A percentile compares a stretch with the other conserved stretches of the same genome.
These are phyloP conservation scores for Myathropa florea DNA, from an alignment of 2,888 invertebrate species.

Conservation along the genomic window DNA sequence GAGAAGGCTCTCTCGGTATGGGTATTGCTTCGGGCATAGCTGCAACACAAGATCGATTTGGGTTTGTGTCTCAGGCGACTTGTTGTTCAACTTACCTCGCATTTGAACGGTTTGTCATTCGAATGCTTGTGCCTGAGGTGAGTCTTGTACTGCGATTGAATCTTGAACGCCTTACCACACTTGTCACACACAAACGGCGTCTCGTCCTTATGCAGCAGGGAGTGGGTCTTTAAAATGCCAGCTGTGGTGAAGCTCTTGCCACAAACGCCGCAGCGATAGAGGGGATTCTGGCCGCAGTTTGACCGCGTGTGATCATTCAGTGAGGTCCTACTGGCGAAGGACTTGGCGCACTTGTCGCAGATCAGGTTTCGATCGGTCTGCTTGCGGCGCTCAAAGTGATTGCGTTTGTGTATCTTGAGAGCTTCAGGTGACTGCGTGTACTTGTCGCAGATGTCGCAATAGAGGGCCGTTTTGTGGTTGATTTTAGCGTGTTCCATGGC, in stretches of 20 bases:
- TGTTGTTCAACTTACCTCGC: constrained; percentile 77
- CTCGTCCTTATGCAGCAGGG: constrained; percentile 80
- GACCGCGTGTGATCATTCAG: constrained; percentile 80
- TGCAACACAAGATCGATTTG: constrained; percentile 60
- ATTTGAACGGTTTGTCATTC: constrained; percentile 82
- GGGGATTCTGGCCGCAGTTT: constrained; percentile 80
- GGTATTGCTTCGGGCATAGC: constrained; percentile 80
- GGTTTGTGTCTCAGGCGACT: not conserved
- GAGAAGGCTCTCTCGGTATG: constrained; percentile 81
- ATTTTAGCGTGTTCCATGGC: constrained; percentile 79
- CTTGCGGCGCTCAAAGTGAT: constrained; percentile 72
- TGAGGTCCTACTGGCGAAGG: constrained; percentile 79
- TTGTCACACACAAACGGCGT: constrained; percentile 78
- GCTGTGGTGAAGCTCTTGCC: constrained; percentile 80
- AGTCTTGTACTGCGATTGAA: constrained; percentile 79
- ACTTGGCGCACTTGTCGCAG: constrained; percentile 79
- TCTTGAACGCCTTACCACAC: constrained; percentile 79
- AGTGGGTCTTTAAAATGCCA: constrained; percentile 81
- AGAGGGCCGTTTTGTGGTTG: constrained; percentile 79
- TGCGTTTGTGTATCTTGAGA: constrained; percentile 80
- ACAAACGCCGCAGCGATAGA: constrained; percentile 80
- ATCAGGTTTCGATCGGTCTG: constrained; percentile 77
- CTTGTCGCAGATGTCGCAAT: constrained; percentile 81
- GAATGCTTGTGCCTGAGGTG: constrained; percentile 80
- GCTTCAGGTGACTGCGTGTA: constrained; percentile 80